These are phyloP conservation scores for Osmerus eperlanus DNA, from an alignment of 2,113 vertebrate genomes.

Conservation along the genomic window DNA sequence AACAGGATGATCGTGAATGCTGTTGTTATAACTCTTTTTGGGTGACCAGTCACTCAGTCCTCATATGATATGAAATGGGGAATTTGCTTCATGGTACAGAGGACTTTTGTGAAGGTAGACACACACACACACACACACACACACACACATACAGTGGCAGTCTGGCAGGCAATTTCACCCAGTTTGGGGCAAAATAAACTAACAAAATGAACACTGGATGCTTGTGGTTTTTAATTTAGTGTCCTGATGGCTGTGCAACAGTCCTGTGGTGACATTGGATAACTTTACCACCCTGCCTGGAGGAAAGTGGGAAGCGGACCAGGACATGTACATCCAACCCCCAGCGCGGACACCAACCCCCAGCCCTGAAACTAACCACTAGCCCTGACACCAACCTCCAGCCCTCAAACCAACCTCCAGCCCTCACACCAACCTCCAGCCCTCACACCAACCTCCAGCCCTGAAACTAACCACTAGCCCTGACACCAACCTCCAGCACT, in stretches of 20 bases:
- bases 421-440: no score
- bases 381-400: neutral
- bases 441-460: no score
- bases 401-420: no score
- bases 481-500: no score
- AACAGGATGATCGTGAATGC: constrained; percentile 28
- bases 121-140: constrained; percentile 15
- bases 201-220: constrained; percentile 53
- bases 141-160: neutral
- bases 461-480: no score
- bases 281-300: constrained; percentile 48
- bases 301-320: constrained; percentile 44
- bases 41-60: constrained; percentile 13
- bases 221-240: constrained; percentile 63
- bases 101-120: constrained; percentile 43
- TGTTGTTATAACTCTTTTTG: constrained; percentile 27
- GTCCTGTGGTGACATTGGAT: constrained; percentile 55
- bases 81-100: constrained; percentile 19
- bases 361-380: constrained; percentile 10
- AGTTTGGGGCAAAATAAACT: constrained; percentile 47
- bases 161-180: constrained; percentile 41
- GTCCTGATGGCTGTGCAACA: constrained; percentile 56
- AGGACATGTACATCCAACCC: constrained; percentile 15
- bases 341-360: constrained; percentile 13
- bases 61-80: neutral